Conservation (phyloP, 1,140 invertebrate genomes). For the Polypedilum vanderplanki region DNA sequence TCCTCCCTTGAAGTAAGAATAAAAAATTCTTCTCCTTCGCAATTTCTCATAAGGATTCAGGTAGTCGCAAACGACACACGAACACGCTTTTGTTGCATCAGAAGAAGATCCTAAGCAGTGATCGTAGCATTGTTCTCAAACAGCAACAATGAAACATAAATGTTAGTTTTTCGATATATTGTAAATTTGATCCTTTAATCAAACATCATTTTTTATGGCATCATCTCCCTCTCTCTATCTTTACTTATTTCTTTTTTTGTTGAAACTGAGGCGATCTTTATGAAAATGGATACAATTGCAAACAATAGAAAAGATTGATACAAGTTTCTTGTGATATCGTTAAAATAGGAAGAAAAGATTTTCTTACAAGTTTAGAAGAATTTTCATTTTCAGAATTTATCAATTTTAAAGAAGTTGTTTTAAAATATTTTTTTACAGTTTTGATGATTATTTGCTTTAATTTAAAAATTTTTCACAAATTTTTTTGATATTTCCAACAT, state of each 20-base stretch:
- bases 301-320: slow-evolving; percentile 27
- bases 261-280: no score
- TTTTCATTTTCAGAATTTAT: not conserved
- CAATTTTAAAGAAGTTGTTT: no score
- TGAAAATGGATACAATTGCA: slow-evolving; percentile 1
- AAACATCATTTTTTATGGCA: slow-evolving; percentile 28
- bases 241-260: not conserved
- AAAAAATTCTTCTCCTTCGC: not conserved
- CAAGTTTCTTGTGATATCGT: slow-evolving; percentile 27
- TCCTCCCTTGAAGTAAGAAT: not conserved
- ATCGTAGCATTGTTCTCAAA: not conserved
- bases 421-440: no score
- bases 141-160: not conserved
- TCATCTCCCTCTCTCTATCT: not conserved
- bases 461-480: no score
- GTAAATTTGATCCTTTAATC: slow-evolving; percentile 26
- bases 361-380: not conserved
- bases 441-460: no score
- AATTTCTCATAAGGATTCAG: not conserved
- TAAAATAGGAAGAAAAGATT: not conserved
- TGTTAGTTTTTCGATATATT: slow-evolving; percentile 17
- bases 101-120: slow-evolving; percentile 16
- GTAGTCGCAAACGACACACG: slow-evolving; percentile 3
- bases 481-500: no score
- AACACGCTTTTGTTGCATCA: slow-evolving; percentile 27